Conservation (phyloP, 2,888 invertebrate species). For the Drosophila buzzatii region DNA sequence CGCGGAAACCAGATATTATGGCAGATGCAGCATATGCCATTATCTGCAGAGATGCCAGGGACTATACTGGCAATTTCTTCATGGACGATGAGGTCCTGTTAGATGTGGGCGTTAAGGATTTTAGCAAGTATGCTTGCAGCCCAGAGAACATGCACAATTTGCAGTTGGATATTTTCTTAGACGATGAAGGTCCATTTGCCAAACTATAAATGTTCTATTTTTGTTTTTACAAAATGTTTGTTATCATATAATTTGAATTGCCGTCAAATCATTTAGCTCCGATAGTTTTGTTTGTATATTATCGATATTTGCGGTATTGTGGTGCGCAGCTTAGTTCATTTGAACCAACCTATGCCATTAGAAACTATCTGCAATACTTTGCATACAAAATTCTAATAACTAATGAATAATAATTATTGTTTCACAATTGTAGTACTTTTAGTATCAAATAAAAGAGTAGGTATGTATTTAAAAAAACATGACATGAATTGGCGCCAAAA, state of each 20-base stretch:
- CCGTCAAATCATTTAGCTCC: neutral
- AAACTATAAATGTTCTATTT: slow-evolving; percentile 54
- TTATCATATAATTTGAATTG: slow-evolving; percentile 1
- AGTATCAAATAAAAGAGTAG: too few species aligned
- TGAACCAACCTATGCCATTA: neutral
- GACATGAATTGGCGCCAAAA: neutral
- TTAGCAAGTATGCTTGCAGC: slow-evolving; percentile 93
- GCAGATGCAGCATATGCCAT: slow-evolving; percentile 84
- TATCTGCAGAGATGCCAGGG: slow-evolving; percentile 89
- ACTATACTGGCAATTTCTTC: slow-evolving; percentile 94
- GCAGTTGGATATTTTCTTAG: slow-evolving; percentile 94
- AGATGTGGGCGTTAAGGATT: slow-evolving; percentile 92
- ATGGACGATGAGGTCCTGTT: slow-evolving; percentile 95
- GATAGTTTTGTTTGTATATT: neutral
- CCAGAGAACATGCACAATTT: slow-evolving; percentile 89
- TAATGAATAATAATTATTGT: too few species aligned
- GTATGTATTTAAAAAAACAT: neutral
- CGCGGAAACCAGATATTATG: slow-evolving; percentile 84
- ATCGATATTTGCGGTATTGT: neutral
- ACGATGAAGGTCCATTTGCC: slow-evolving; percentile 81
- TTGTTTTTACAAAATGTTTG: neutral
- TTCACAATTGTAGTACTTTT: too few species aligned
- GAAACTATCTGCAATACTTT: neutral
- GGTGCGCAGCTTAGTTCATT: neutral
- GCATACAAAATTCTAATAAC: too few species aligned